Evolutionary conservation across 1,140 invertebrate species (phyloP).

Genomic region (Ladona fulva): DNA sequence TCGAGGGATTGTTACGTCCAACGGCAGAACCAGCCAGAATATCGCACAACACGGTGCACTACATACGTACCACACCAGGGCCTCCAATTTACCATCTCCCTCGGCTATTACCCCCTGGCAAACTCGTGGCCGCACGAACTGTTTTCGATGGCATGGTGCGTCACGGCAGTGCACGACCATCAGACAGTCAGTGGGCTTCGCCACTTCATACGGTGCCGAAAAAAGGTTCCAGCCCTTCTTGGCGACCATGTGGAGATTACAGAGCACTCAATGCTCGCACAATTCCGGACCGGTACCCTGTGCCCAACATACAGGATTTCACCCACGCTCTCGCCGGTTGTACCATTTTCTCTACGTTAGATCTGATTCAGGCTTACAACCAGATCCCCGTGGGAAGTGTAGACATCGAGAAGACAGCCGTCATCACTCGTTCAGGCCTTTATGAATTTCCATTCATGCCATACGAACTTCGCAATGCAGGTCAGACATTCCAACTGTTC

Average conservation of each 20-base stretch:
- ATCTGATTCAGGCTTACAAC: conserved; percentile 40
- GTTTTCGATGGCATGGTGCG: conserved; percentile 28
- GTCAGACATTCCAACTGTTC: conserved; percentile 37
- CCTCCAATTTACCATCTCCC: too few relatives aligned
- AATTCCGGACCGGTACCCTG: conserved; percentile 32
- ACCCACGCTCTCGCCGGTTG: conserved; percentile 31
- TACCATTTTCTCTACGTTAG: conserved; percentile 37
- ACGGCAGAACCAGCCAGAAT: too few relatives aligned
- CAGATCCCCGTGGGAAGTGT: conserved; percentile 35
- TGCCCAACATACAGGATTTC: conserved; percentile 30
- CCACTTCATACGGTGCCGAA: conserved; percentile 38
- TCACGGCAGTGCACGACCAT: conserved; percentile 23
- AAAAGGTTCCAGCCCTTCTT: conserved; percentile 31
- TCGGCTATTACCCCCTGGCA: too few relatives aligned
- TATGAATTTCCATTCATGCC: too few relatives aligned
- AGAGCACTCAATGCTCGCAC: conserved; percentile 39
- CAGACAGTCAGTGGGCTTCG: conserved; percentile 33
- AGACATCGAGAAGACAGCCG: conserved; percentile 35
- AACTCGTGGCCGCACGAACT: too few relatives aligned
- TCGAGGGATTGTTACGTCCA: conserved; percentile 28
- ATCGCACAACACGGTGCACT: conserved; percentile 26
- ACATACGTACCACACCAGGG: conserved; percentile 23
- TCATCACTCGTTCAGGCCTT: conserved; percentile 33
- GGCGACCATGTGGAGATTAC: conserved; percentile 41
- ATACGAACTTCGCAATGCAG: conserved; percentile 35